These are phyloP conservation scores for Drosophila yooni DNA, from an alignment of 2,888 invertebrate genomes.

Conservation along the genomic window DNA sequence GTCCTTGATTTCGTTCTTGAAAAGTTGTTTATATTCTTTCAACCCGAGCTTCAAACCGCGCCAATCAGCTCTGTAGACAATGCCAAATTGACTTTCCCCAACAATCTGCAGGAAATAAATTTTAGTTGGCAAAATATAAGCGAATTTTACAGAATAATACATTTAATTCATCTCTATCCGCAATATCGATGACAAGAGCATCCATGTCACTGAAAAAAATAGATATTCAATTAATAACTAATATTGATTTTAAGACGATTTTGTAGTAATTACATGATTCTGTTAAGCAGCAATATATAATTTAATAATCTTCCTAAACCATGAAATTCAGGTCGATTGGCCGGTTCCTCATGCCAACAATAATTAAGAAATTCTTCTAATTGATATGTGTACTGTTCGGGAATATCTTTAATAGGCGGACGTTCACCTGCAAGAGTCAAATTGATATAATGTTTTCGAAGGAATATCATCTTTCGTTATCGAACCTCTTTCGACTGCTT, in stretches of 20 bases:
- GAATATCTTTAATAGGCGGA: background rate
- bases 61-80: constrained; percentile 1
- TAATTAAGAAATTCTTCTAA: background rate
- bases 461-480: background rate
- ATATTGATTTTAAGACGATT: background rate
- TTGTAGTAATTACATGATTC: background rate
- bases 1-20: too few relatives aligned
- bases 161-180: background rate
- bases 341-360: background rate
- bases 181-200: too few relatives aligned
- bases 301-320: background rate
- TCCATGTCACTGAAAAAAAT: background rate
- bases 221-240: background rate
- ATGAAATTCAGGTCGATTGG: background rate
- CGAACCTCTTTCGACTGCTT: background rate
- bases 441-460: background rate
- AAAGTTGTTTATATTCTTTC: background rate
- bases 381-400: background rate
- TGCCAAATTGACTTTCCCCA: background rate
- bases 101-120: background rate
- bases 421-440: background rate
- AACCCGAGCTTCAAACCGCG: background rate
- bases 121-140: background rate
- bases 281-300: too few relatives aligned
- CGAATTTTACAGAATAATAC: background rate